These are phyloP conservation scores for Chunga burmeisteri DNA, from an alignment of 2,113 vertebrate species.

Conservation along the genomic window DNA sequence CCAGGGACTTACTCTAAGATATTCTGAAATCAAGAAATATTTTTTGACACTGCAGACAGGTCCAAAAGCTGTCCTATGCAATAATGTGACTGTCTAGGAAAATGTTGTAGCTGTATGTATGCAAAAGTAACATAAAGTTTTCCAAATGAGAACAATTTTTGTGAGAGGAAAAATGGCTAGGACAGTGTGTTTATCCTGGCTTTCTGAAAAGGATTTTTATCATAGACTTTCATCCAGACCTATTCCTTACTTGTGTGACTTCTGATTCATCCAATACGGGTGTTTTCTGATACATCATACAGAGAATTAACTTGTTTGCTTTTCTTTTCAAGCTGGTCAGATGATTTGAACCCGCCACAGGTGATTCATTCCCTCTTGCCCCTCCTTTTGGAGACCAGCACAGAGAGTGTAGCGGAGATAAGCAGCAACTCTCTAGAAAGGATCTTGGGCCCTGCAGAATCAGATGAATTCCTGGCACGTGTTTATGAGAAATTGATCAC, in stretches of 20 bases:
- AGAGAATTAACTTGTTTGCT: background rate
- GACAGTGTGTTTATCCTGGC: background rate
- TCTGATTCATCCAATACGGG: background rate
- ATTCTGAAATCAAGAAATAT: background rate
- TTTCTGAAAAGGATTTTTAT: background rate
- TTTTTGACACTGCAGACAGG: background rate
- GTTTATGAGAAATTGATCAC: slow-evolving; percentile 93
- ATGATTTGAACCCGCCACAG: slow-evolving; percentile 89
- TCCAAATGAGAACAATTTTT: background rate
- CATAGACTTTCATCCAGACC: background rate
- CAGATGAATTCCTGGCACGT: slow-evolving; percentile 91
- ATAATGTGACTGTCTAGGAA: background rate
- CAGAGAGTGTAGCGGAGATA: slow-evolving; percentile 94
- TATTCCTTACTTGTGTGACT: background rate
- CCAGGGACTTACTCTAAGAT: background rate
- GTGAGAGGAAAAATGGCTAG: background rate
- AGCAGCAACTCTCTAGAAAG: slow-evolving; percentile 92
- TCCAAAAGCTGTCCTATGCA: background rate
- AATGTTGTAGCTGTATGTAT: background rate
- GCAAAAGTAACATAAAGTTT: background rate
- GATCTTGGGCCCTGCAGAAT: slow-evolving; percentile 92
- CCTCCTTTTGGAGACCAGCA: slow-evolving; percentile 92
- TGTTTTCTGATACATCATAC: background rate
- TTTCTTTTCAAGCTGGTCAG: slow-evolving; percentile 77
- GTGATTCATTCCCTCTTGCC: slow-evolving; percentile 89